Evolutionary conservation across 2,888 invertebrate species (phyloP).

Genomic region (Drosophila fulvimacula): DNA sequence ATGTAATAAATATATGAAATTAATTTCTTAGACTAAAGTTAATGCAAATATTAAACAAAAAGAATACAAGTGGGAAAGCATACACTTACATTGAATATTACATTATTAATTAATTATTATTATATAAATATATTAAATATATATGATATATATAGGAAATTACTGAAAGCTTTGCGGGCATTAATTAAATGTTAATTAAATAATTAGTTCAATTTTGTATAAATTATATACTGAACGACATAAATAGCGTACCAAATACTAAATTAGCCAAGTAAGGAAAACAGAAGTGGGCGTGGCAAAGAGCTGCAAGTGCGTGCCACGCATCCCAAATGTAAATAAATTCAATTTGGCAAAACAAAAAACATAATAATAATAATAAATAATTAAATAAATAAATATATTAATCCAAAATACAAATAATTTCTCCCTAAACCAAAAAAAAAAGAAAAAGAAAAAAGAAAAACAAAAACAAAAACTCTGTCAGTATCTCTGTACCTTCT

Average conservation of each 20-base stretch:
- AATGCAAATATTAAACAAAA: slow-evolving; percentile 55
- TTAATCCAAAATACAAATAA: slow-evolving; percentile 4
- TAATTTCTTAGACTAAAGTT: slow-evolving; percentile 53
- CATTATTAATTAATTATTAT: slow-evolving; percentile 20
- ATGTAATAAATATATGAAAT: slow-evolving; percentile 52
- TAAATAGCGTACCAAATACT: slow-evolving; percentile 76
- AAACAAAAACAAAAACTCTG: no score
- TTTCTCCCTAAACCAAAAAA: slow-evolving; percentile 19
- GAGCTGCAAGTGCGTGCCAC: slow-evolving; percentile 41
- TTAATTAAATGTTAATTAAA: slow-evolving; percentile 36
- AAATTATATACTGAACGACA: slow-evolving; percentile 32
- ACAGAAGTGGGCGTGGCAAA: slow-evolving; percentile 44
- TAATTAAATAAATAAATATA: slow-evolving; percentile 2
- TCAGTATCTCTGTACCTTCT: slow-evolving; percentile 82
- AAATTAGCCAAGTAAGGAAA: slow-evolving; percentile 71
- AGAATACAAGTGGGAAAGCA: slow-evolving; percentile 68
- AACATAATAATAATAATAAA: no score
- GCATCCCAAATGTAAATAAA: slow-evolving; percentile 30
- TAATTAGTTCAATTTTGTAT: slow-evolving; percentile 47
- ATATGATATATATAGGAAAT: slow-evolving; percentile 19
- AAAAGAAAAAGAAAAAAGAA: no score
- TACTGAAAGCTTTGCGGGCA: slow-evolving; percentile 24
- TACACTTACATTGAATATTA: slow-evolving; percentile 67
- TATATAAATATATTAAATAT: slow-evolving; percentile 26
- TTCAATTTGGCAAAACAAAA: background rate